Percentiles rank a stretch among this genome's conserved stretches.
phyloP scores from a whole-genome alignment of 2,797 vertebrate genomes.

The Helarctos malayanus region DNA sequence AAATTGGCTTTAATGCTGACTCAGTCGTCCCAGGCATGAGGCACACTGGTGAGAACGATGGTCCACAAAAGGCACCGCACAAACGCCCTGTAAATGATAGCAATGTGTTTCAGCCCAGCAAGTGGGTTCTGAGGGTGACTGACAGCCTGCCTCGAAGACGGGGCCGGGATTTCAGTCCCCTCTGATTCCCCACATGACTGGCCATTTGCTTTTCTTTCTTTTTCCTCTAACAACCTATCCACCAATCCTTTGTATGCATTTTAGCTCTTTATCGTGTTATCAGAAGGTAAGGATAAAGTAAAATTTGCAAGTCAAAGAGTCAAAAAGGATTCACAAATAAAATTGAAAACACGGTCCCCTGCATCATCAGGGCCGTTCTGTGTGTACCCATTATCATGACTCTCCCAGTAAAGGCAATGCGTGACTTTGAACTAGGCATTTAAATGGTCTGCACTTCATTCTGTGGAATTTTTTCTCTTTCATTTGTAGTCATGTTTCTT shows the following conservation, averaged over 20 bases:
- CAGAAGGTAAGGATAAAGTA: not conserved
- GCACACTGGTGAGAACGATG: not conserved
- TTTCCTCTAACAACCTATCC: not conserved
- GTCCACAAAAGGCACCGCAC: not conserved
- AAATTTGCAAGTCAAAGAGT: not conserved
- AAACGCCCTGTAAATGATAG: not conserved
- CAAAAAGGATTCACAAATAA: not conserved
- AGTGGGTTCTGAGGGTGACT: not conserved
- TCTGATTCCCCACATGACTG: not conserved
- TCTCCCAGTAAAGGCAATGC: not conserved
- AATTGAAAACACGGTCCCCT: not conserved
- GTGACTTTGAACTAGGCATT: not conserved
- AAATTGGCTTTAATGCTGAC: not conserved
- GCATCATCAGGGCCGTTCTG: too few relatives aligned
- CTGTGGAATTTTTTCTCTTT: not conserved
- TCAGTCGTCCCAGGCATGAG: not conserved
- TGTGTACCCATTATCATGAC: not conserved
- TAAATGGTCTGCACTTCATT: not conserved
- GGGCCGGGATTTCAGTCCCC: not conserved
- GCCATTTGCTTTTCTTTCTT: not conserved
- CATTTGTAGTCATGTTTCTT: constrained; percentile 17
- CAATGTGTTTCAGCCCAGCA: not conserved
- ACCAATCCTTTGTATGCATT: not conserved
- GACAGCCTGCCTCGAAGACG: not conserved
- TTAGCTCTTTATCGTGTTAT: not conserved